A percentile compares a stretch with the other conserved stretches of the same genome.
These are phyloP conservation scores for Dipodomys ordii DNA, from an alignment of 2,113 vertebrate species.

Conservation along the genomic window DNA sequence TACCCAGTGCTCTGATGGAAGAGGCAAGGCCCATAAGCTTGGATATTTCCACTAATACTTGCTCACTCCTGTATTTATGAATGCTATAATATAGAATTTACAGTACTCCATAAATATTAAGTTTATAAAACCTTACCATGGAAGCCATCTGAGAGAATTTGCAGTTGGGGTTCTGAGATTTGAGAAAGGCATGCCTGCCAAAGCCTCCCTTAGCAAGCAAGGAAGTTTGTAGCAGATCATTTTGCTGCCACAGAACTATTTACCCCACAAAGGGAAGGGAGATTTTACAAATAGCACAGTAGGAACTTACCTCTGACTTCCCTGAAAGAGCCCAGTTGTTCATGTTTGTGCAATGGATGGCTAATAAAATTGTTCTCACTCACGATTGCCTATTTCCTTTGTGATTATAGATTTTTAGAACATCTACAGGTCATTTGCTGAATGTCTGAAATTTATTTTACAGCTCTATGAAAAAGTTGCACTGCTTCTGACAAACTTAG, in stretches of 20 bases:
- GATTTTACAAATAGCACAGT: slow-evolving; percentile 2
- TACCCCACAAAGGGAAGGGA: background rate
- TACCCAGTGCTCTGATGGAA: background rate
- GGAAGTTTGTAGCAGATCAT: background rate
- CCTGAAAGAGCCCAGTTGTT: background rate
- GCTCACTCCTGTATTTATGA: background rate
- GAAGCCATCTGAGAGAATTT: background rate
- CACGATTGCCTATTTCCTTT: background rate
- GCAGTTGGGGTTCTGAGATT: background rate
- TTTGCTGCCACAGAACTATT: background rate
- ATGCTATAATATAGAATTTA: background rate
- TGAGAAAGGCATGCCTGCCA: background rate
- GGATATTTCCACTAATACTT: background rate
- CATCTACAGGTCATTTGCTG: background rate
- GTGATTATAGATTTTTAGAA: background rate
- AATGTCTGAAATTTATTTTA: slow-evolving; percentile 80
- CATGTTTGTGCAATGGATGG: background rate
- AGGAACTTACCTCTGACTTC: background rate
- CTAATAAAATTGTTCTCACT: slow-evolving; percentile 29
- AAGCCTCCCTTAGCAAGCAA: background rate
- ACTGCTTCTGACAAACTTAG: slow-evolving; percentile 95
- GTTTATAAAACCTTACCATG: background rate
- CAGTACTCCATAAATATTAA: background rate
- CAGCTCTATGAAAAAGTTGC: slow-evolving; percentile 97
- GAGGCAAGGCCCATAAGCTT: background rate